Base-by-base conservation (phyloP, 2,797 vertebrate genomes). In the Oreortyx pictus region DNA sequence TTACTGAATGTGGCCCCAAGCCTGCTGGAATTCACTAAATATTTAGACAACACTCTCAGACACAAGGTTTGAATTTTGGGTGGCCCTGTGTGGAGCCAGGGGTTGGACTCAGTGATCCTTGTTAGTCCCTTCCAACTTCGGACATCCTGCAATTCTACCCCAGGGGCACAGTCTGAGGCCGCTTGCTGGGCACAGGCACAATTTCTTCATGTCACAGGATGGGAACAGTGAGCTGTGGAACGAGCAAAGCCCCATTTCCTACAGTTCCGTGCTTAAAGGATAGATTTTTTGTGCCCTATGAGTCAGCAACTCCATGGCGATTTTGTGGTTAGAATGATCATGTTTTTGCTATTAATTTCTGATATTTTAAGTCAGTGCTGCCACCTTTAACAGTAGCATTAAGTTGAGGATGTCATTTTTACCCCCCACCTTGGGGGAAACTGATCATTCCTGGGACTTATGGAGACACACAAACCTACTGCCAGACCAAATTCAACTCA, bases 161-260 rank as follows among this genome's bases (percentile, higher is more conserved):
- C 39, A 43, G 12, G 11, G 64, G n/a, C 65, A 50, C 29, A 0
- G 0, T 56, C 3, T 0, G 6, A 22, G 11, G 50, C 39, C 31
- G 25, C 0, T 0, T 16, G 22, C n/a, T 52, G 20, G 5, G 6
- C 8, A 19, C 6, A 0, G 39, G 64, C n/a, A 80, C 9, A 33
- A 59, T 50, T 17, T 10, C 8, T 7, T 52, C n/a, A 31, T 16
- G 18, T 20, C 11, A 22, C 0, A 0, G 25, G 8, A 33, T 2
- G 43, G 64, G 35, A 92, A 79, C 12, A 8, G 14, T 12, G 7
- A 20, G 37, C 20, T 2, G 5, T 1, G 14, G 43, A 46, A 87
- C 5, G 6, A 15, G 43, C 1, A 35, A 82, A 70, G 71, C 12
- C 13, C 11, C 4, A 23, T 27, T 39, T 73, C 65, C 64, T 14